These are phyloP conservation scores for Philonicus albiceps DNA, from an alignment of 2,888 invertebrate genomes.

Conservation along the genomic window DNA sequence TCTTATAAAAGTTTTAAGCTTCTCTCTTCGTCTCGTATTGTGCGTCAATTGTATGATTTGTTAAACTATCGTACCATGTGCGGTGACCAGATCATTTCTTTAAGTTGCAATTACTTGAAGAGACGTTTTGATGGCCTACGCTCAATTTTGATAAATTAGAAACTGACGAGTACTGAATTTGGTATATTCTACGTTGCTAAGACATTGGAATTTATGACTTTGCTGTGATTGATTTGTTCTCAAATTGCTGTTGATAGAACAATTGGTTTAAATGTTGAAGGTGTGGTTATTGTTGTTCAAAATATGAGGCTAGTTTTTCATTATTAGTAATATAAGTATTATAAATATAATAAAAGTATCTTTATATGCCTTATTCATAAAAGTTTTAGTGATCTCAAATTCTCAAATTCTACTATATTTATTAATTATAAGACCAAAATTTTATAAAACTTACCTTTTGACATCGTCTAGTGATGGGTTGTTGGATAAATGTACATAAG, in stretches of 20 bases:
- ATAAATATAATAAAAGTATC: too few relatives aligned
- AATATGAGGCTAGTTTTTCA: not conserved
- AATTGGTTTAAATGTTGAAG: not conserved
- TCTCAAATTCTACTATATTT: too few relatives aligned
- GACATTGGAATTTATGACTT: not conserved
- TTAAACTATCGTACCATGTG: not conserved
- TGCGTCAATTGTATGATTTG: not conserved
- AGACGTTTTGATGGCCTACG: not conserved
- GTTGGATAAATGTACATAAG: too few relatives aligned
- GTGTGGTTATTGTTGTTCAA: not conserved
- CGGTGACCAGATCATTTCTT: not conserved
- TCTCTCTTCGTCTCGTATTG: not conserved
- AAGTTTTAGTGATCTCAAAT: too few relatives aligned
- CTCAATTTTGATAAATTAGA: not conserved
- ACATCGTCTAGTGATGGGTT: too few relatives aligned
- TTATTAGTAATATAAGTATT: too few relatives aligned
- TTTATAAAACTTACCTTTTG: too few relatives aligned
- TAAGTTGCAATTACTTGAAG: not conserved
- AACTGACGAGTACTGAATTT: not conserved
- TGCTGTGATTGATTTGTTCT: not conserved
- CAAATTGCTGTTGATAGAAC: not conserved
- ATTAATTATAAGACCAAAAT: too few relatives aligned
- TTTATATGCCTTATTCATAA: too few relatives aligned
- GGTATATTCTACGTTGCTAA: not conserved
- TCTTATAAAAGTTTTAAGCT: not conserved